Base-by-base conservation (phyloP, 1,140 invertebrate species). In the Philopotamus ludificatus region DNA sequence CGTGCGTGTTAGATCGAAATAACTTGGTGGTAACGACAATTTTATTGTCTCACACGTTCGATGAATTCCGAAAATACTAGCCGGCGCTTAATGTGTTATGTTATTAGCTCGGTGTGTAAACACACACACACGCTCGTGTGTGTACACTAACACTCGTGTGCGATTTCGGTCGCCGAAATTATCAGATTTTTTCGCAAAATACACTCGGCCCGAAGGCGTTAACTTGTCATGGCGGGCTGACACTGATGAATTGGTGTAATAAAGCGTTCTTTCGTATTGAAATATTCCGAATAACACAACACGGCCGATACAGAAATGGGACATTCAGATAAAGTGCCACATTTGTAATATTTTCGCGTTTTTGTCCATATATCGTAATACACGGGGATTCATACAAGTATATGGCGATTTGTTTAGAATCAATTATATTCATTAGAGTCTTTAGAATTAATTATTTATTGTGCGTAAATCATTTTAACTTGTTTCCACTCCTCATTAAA, bases 241-340 rank as follows among this genome's bases (percentile, higher is more conserved):
- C 51, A 54, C 51, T 54, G 51, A 54, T 54, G 51, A 54, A 54
- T 54, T 25, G 51, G 51, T 54, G 51, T 54, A 54, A 54, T 54
- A 54, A 54, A 54, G 51, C 10, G 20, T 54, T 54, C 51, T 25
- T 54, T 54, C 20, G 51, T 18, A 54, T 54, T 54, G 51, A 54
- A 54, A 54, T 26, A 25, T 25, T 1, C n/a, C 8, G 4, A 9
- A n/a, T n/a, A n/a, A n/a, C n/a, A n/a, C n/a, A n/a, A n/a, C n/a
- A n/a, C n/a, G n/a, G n/a, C n/a, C n/a, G n/a, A n/a, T n/a, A n/a
- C n/a, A n/a, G n/a, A n/a, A n/a, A n/a, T n/a, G n/a, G n/a, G n/a
- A n/a, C n/a, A n/a, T n/a, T n/a, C n/a, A n/a, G n/a, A n/a, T n/a
- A n/a, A n/a, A n/a, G n/a, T n/a, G n/a, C n/a, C n/a, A n/a, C n/a